Base-by-base conservation (phyloP, 1,140 invertebrate species). In the Goniozus legneri region DNA sequence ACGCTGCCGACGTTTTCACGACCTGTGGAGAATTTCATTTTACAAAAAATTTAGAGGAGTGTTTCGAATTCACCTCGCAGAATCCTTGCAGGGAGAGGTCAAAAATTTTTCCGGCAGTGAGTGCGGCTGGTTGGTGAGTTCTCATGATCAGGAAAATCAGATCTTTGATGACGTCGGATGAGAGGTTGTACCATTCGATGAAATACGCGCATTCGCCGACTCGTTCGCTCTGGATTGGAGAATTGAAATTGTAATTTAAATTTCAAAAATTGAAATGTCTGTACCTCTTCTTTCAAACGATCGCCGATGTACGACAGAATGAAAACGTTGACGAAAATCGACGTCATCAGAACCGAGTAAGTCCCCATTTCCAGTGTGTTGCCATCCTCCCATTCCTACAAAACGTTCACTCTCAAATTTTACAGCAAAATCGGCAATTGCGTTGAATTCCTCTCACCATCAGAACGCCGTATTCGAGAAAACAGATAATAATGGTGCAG, bases 401-500 rank as follows among this genome's bases (percentile, higher is more conserved):
- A 30, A 8, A 22, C n/a, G n/a, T 10, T 14, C 8, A 20, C 27
- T 22, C 6, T 13, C 10, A 33, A 43, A 16, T 36, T 15, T n/a
- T 27, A 20, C 33, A n/a, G 35, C 12, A 16, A 34, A 44, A 38
- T 24, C 10, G 16, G 13, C 12, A 35, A 54, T 43, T 18, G 30
- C 24, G 12, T 18, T 8, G 18, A 22, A 18, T 8, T 21, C 19
- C 35, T 14, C 31, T 38, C 58, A 69, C 68, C 54, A 52, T 44
- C 8, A 73, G 52, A 21, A 72, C 62, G 8, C 71, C 71, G 27
- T 65, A 72, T 50, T 71, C 69, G 8, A 74, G 43, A 34, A 74
- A 72, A 43, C 71, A 74, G 44, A 72, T 68, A 16, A 74, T 71
- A 8, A 74, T 33, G 1, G 71, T 74, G 24, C 66, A 70, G 2